phyloP scores from a whole-genome alignment of 2,888 invertebrate genomes.

The Cheilosia impressa region DNA sequence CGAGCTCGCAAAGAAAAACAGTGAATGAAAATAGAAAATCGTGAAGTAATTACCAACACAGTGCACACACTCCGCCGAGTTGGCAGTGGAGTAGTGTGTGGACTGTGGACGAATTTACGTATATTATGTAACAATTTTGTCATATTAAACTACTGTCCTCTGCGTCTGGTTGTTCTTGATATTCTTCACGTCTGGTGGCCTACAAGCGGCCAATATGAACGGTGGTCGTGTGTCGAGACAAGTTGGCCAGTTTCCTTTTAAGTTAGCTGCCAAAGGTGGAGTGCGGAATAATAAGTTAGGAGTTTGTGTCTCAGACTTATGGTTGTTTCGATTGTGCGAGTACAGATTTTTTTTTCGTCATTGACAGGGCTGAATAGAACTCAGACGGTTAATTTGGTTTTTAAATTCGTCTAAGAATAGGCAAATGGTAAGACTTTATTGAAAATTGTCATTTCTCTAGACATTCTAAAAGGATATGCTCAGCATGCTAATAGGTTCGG shows the following conservation, averaged over 20 bases:
- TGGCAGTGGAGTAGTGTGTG: neutral
- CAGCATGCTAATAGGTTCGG: neutral
- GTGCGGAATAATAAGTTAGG: constrained; percentile 46
- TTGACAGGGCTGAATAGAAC: constrained; percentile 4
- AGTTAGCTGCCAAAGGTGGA: constrained; percentile 29
- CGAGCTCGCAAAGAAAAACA: constrained; percentile 20
- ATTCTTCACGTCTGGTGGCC: constrained; percentile 41
- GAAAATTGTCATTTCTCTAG: neutral
- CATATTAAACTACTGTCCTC: constrained; percentile 24
- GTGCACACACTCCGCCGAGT: neutral
- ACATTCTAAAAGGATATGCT: neutral
- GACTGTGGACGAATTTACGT: neutral
- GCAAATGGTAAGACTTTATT: constrained; percentile 5
- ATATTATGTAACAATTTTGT: constrained; percentile 29
- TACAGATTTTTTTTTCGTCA: neutral
- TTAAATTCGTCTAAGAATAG: constrained; percentile 40
- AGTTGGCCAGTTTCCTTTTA: constrained; percentile 52
- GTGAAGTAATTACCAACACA: constrained; percentile 33
- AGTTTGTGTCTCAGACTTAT: constrained; percentile 11
- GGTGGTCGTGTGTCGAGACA: constrained; percentile 8
- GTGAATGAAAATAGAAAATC: constrained; percentile 60
- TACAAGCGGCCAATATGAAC: constrained; percentile 27
- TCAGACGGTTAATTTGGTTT: constrained; percentile 36
- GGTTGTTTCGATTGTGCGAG: constrained; percentile 7
- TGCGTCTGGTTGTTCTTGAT: constrained; percentile 9